Conservation (phyloP, 2,888 invertebrate species). For the Philhelius pedissequus region DNA sequence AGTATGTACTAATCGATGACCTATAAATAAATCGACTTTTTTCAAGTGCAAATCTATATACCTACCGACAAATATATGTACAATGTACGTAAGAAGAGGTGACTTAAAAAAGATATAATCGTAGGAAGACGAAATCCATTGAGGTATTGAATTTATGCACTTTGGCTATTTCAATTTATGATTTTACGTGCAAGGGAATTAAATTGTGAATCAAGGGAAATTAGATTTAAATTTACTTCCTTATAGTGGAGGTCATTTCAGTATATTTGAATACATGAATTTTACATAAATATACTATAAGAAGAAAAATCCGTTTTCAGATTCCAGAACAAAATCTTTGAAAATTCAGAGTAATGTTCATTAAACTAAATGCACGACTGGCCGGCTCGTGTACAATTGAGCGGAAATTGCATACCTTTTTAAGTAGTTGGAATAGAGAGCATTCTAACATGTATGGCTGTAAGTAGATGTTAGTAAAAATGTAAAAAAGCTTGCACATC, state of each 20-base stretch:
- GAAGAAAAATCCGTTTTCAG: too few species aligned
- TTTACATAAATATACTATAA: too few species aligned
- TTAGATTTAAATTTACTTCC: neutral
- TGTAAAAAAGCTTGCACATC: too few species aligned
- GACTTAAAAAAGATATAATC: constrained; percentile 28
- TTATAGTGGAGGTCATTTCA: neutral
- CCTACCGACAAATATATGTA: neutral
- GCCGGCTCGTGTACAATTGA: too few species aligned
- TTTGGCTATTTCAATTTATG: constrained; percentile 18
- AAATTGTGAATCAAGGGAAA: constrained; percentile 10
- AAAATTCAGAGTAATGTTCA: too few species aligned
- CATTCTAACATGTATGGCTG: too few species aligned
- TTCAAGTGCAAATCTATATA: constrained; percentile 7
- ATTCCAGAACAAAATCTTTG: too few species aligned
- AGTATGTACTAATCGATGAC: constrained; percentile 43
- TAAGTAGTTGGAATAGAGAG: too few species aligned
- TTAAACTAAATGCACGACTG: too few species aligned
- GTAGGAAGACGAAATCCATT: neutral
- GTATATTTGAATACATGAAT: too few species aligned
- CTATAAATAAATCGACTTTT: constrained; percentile 50
- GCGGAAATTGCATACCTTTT: too few species aligned
- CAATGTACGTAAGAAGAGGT: neutral
- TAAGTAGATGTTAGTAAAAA: too few species aligned
- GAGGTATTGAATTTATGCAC: constrained; percentile 30
- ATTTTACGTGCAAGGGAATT: constrained; percentile 27